Percentiles rank a stretch among this genome's conserved stretches.
These are phyloP conservation scores for Leistus spinibarbis DNA, from an alignment of 2,888 invertebrate species.

Conservation along the genomic window DNA sequence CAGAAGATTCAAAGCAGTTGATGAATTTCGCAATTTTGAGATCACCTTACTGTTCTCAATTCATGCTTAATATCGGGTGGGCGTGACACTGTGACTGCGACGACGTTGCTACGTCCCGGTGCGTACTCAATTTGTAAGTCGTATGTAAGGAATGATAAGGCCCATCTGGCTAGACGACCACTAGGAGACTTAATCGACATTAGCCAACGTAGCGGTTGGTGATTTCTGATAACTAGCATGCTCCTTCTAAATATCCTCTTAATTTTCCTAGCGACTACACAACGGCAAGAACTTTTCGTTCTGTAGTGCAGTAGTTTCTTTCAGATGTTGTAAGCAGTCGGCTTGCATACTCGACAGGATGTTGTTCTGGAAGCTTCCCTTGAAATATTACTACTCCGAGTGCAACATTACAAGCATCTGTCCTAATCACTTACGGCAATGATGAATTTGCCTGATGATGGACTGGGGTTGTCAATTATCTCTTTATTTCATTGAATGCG, in stretches of 20 bases:
- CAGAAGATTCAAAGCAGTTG: background rate
- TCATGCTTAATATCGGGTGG: too few species aligned
- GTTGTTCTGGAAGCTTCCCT: conserved; percentile 28
- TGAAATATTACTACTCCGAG: conserved; percentile 27
- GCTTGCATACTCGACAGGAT: conserved; percentile 33
- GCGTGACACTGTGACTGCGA: background rate
- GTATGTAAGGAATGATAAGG: background rate
- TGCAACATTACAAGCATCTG: conserved; percentile 19
- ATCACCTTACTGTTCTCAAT: background rate
- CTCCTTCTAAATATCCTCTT: conserved; percentile 49
- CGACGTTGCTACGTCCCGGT: too few species aligned
- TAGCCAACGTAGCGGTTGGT: conserved; percentile 55
- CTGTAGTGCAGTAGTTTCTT: conserved; percentile 42
- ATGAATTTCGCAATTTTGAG: background rate
- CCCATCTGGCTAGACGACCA: background rate
- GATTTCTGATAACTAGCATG: conserved; percentile 51
- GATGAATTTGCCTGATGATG: conserved; percentile 42
- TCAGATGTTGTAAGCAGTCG: too few species aligned
- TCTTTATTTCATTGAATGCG: conserved; percentile 17
- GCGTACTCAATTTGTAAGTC: background rate
- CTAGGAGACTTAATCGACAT: conserved; percentile 38
- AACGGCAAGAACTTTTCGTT: conserved; percentile 47
- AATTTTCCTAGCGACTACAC: conserved; percentile 49
- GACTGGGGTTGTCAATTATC: conserved; percentile 32
- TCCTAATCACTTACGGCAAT: conserved; percentile 42